Conservation (phyloP, 2,113 vertebrate species). For the Petrocephalus zakoni region DNA sequence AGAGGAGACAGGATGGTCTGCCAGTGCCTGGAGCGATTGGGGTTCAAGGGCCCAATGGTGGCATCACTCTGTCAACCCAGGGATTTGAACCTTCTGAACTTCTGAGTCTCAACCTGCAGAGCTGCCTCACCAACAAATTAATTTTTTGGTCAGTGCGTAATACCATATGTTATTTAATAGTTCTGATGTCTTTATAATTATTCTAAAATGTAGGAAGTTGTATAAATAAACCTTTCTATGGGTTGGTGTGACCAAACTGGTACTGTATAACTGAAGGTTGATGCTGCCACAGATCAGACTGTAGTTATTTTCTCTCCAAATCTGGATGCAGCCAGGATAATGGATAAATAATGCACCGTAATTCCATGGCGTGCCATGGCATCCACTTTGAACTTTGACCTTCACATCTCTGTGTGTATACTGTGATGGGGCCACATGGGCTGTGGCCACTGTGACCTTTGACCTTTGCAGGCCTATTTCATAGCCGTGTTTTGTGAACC, state of each 20-base stretch:
- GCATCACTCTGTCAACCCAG: too few species aligned
- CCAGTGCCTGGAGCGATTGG: too few species aligned
- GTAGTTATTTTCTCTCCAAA: neutral
- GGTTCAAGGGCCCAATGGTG: too few species aligned
- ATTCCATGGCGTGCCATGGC: neutral
- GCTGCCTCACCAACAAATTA: too few species aligned
- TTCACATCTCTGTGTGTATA: neutral
- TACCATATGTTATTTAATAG: neutral
- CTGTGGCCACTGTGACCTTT: neutral
- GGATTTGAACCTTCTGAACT: too few species aligned
- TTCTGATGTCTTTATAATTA: neutral
- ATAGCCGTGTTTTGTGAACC: neutral
- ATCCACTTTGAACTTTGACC: neutral
- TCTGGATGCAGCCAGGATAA: neutral
- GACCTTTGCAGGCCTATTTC: neutral
- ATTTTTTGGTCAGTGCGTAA: neutral
- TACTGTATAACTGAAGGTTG: neutral
- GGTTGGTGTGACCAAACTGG: neutral
- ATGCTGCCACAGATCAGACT: neutral
- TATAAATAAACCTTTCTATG: neutral
- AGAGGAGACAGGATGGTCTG: too few species aligned
- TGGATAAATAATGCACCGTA: neutral
- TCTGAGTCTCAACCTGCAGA: too few species aligned
- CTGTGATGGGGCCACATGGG: neutral
- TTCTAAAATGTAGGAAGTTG: neutral